These are phyloP conservation scores for Goniozus legneri DNA, from an alignment of 1,140 invertebrate species.

Conservation along the genomic window DNA sequence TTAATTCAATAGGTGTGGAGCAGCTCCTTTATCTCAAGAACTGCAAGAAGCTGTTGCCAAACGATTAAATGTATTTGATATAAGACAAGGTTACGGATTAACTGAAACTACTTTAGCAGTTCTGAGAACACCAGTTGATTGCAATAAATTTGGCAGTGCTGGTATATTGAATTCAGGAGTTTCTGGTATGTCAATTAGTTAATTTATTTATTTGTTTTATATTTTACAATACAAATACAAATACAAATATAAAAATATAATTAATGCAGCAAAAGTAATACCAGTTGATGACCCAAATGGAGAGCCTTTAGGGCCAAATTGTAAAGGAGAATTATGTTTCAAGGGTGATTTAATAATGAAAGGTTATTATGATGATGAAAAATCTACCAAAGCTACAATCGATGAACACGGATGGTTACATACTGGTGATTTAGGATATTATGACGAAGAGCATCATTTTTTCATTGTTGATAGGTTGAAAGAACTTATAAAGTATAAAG, in stretches of 20 bases:
- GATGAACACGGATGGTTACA: slow-evolving; percentile 67
- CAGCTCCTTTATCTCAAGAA: slow-evolving; percentile 52
- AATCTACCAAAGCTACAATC: slow-evolving; percentile 34
- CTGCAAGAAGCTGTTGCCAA: slow-evolving; percentile 46
- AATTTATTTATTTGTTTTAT: not conserved
- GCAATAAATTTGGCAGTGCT: slow-evolving; percentile 41
- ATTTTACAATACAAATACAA: not conserved
- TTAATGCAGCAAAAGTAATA: slow-evolving; percentile 28
- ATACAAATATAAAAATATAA: not conserved
- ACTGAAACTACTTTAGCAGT: slow-evolving; percentile 54
- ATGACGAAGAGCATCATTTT: slow-evolving; percentile 63
- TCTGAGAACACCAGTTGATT: slow-evolving; percentile 12
- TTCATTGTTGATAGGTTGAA: slow-evolving; percentile 73
- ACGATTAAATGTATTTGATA: slow-evolving; percentile 41
- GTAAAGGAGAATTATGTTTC: slow-evolving; percentile 66
- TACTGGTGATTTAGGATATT: slow-evolving; percentile 70
- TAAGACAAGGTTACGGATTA: slow-evolving; percentile 56
- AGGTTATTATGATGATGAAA: slow-evolving; percentile 31
- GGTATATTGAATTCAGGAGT: slow-evolving; percentile 25
- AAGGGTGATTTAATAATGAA: slow-evolving; percentile 38
- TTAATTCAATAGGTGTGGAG: slow-evolving; percentile 34
- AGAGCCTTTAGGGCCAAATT: slow-evolving; percentile 57
- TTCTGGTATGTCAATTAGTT: slow-evolving; percentile 19
- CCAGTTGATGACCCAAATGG: slow-evolving; percentile 33
- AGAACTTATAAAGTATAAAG: slow-evolving; percentile 73